A percentile compares a stretch with the other conserved stretches of the same genome.
Evolutionary conservation across 2,888 invertebrate genomes (phyloP).

Genomic region (Aspidiotus rigidus): DNA sequence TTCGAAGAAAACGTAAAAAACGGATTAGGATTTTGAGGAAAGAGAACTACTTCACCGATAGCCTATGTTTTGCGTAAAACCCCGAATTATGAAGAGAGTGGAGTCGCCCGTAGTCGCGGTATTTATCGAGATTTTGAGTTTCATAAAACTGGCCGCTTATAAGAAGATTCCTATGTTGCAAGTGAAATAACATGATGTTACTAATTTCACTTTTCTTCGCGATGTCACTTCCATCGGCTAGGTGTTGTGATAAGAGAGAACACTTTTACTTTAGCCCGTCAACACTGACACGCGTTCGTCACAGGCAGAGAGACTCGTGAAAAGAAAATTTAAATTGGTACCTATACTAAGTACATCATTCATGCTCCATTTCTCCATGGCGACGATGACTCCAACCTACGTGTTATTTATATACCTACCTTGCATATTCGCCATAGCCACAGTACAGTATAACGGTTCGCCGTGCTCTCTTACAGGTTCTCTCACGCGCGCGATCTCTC

Average conservation of each 20-base stretch:
- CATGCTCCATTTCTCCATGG: constrained; percentile 10
- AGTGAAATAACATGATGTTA: constrained; percentile 12
- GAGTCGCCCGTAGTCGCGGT: background rate
- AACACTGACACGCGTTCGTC: background rate
- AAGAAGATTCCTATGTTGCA: constrained; percentile 13
- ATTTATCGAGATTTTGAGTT: too few species aligned
- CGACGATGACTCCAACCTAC: too few species aligned
- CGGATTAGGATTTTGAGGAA: background rate
- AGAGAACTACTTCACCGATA: background rate
- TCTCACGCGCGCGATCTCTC: background rate
- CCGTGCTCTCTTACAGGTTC: background rate
- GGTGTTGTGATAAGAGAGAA: constrained; percentile 3
- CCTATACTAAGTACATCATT: constrained; percentile 11
- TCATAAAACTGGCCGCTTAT: constrained; percentile 15
- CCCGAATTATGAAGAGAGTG: background rate
- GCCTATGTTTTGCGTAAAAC: background rate
- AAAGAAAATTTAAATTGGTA: constrained; percentile 5
- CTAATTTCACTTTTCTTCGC: constrained; percentile 30
- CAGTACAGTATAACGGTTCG: too few species aligned
- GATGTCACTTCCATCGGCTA: constrained; percentile 18
- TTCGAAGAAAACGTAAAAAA: background rate
- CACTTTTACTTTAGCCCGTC: constrained; percentile 24
- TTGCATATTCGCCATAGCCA: too few species aligned
- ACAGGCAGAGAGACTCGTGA: background rate
- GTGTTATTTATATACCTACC: too few species aligned